Conservation (phyloP, 2,113 vertebrate genomes). For the Macquaria australasica region DNA sequence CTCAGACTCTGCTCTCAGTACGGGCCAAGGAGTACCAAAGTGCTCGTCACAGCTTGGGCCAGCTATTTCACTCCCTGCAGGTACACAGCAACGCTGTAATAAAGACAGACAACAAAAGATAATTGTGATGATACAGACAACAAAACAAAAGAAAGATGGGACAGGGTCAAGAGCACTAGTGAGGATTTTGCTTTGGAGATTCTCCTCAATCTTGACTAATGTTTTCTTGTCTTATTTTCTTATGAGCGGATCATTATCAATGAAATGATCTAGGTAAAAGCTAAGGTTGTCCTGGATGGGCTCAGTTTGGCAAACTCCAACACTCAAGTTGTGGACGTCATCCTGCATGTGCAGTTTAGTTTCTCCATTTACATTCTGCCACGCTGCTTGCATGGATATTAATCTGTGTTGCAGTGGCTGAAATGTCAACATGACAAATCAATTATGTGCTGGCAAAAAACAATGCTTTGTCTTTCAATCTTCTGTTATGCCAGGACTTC, state of each 20-base stretch:
- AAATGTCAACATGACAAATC: neutral
- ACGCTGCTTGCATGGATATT: neutral
- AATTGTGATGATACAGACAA: neutral
- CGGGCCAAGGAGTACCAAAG: conserved; percentile 81
- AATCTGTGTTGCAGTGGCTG: neutral
- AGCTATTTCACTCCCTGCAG: conserved; percentile 89
- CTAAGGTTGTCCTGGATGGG: neutral
- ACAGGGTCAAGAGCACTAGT: neutral
- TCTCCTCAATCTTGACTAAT: neutral
- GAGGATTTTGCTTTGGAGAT: neutral
- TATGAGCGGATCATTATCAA: neutral
- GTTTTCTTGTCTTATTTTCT: neutral
- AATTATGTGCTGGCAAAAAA: neutral
- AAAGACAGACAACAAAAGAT: neutral
- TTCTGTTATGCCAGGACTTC: conserved; percentile 85
- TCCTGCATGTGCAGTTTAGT: neutral
- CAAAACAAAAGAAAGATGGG: too few relatives aligned
- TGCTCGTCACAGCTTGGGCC: conserved; percentile 85
- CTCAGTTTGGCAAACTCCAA: neutral
- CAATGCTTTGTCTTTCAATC: neutral
- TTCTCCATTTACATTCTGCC: neutral
- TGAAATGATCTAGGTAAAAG: neutral
- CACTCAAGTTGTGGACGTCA: neutral
- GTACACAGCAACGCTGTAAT: conserved; percentile 62
- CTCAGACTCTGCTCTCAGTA: conserved; percentile 77